Base-by-base conservation (phyloP, 2,888 invertebrate genomes). In the Drosophila infuscata region DNA sequence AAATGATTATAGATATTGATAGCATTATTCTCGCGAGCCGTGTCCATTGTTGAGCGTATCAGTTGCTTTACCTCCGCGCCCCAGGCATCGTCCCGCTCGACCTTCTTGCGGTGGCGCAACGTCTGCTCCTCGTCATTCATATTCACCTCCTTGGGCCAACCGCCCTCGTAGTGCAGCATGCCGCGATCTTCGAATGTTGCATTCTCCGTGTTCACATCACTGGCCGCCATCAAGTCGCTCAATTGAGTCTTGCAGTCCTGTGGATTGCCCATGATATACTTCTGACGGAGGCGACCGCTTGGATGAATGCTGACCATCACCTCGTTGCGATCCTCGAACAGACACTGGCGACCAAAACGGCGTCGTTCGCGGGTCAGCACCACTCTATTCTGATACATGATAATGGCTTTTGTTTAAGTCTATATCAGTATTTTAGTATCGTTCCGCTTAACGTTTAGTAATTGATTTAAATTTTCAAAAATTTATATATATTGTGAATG, bases 101-200 rank as follows among this genome's bases (percentile, higher is more conserved):
- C 94, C 91, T 97, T 96, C 79, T 97, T 96, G 61, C 96, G 94
- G 92, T 96, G 96, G 61, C 97, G 94, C 49, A 94, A 91, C 11
- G 96, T 95, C 88, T 96, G 96, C 81, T 97, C 97, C 80, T 95
- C 94, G 87, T 95, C 95, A 54, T 94, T 92, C 69, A 93, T 92
- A 76, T 95, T 95, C 12, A 96, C 94, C 78, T 97, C 97, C 86
- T 95, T 95, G 2, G 97, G 97, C 97, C 97, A 97, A 25, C 97
- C 97, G 70, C 97, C 97, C 92, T 97, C 97, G 17, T 94, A 94
- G 91, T 97, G 97, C 81, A 95, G 95, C 91, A 97, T 94, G 12
- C 96, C 96, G 73, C 94, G 94, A 7, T 87, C 79, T 0, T 69
- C 80, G 9, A 68, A 82, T 1, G 83, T 80, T 0, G 92, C 92